phyloP scores from a whole-genome alignment of 2,797 vertebrate species.

The Crotalus adamanteus region DNA sequence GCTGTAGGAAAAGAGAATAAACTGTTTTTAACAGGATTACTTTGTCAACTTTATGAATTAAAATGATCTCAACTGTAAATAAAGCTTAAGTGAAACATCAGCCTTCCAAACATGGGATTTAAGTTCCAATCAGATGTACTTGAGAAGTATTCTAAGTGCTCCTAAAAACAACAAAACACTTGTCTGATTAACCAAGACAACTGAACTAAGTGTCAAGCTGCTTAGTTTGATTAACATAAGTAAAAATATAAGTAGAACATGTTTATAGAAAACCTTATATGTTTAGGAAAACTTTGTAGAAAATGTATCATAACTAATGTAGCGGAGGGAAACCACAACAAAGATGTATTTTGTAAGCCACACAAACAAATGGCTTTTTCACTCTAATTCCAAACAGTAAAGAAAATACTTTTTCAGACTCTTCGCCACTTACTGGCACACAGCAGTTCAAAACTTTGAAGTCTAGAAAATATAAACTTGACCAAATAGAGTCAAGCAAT shows the following conservation, averaged over 20 bases:
- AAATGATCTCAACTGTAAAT: slow-evolving; percentile 30
- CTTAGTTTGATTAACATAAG: not conserved
- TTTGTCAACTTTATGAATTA: slow-evolving; percentile 19
- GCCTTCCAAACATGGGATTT: not conserved
- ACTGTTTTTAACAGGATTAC: not conserved
- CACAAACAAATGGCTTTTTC: slow-evolving; percentile 2
- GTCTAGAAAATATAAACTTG: slow-evolving; percentile 45
- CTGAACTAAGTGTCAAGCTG: not conserved
- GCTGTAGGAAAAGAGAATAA: slow-evolving; percentile 20
- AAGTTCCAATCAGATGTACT: slow-evolving; percentile 13
- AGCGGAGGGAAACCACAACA: slow-evolving; percentile 11
- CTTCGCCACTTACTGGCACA: slow-evolving; percentile 31
- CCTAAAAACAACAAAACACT: not conserved
- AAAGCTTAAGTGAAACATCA: slow-evolving; percentile 24
- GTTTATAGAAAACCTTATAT: not conserved
- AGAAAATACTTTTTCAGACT: slow-evolving; percentile 12
- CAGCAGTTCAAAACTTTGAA: slow-evolving; percentile 44
- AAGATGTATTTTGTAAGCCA: not conserved
- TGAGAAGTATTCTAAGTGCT: not conserved
- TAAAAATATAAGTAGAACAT: not conserved
- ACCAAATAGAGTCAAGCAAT: slow-evolving; percentile 46
- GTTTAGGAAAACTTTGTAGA: not conserved
- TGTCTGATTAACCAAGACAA: not conserved
- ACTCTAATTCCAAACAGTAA: not conserved
- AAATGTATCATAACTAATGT: not conserved